Evolutionary conservation across 2,888 invertebrate genomes (phyloP).

Genomic region (Ichneumon xanthorius): DNA sequence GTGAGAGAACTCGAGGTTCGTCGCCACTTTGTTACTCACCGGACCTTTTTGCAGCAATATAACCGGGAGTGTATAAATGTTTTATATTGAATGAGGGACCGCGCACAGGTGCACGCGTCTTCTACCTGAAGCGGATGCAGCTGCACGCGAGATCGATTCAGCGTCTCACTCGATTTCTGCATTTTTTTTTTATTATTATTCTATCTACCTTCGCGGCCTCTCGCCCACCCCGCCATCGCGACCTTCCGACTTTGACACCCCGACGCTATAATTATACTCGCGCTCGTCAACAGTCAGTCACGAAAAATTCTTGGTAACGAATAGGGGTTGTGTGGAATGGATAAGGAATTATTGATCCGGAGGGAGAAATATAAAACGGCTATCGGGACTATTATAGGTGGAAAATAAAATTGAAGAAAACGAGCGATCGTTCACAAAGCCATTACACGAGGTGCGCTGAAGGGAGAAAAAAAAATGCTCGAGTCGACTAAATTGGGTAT

Average conservation of each 20-base stretch:
- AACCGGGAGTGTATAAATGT: not conserved
- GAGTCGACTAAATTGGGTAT: no score
- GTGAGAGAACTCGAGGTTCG: not conserved
- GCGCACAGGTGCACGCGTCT: conserved; percentile 26
- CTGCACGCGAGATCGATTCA: conserved; percentile 22
- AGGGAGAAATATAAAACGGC: not conserved
- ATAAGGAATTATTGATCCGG: not conserved
- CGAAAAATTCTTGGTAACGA: conserved; percentile 12
- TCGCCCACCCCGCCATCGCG: not conserved
- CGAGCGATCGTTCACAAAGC: no score
- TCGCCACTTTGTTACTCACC: conserved; percentile 9
- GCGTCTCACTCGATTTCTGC: conserved; percentile 3
- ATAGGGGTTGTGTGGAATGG: not conserved
- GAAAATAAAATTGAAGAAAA: conserved; percentile 6
- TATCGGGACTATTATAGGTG: not conserved
- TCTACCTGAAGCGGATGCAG: not conserved
- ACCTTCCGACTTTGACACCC: conserved; percentile 11
- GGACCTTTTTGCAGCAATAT: not conserved
- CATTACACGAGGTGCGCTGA: no score
- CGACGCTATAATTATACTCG: conserved; percentile 2
- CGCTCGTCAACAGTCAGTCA: not conserved
- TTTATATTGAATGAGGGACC: not conserved
- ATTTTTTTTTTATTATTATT: not conserved
- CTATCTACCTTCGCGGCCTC: no score
- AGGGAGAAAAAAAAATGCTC: no score